A percentile compares a stretch with the other conserved stretches of the same genome.
Conservation (phyloP, 2,113 vertebrate species). For the Copsychus sechellarum region DNA sequence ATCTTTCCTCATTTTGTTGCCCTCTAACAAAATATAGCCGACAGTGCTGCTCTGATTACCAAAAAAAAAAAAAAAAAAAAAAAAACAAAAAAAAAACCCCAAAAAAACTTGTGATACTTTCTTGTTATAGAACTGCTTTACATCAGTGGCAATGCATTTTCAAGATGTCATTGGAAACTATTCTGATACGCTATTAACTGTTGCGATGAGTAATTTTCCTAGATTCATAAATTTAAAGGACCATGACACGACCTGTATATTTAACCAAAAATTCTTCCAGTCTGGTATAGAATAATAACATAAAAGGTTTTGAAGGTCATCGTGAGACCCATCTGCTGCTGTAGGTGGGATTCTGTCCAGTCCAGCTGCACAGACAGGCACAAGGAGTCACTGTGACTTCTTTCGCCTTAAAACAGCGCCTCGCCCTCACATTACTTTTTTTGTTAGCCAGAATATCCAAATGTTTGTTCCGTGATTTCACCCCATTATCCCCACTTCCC, state of each 20-base stretch:
- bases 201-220: background rate
- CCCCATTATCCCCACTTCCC: background rate
- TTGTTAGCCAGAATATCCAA: background rate
- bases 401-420: background rate
- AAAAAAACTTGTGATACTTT: background rate
- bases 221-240: background rate
- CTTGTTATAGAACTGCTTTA: background rate
- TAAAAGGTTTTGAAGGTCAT: background rate
- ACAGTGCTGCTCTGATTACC: background rate
- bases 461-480: background rate
- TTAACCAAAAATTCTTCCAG: background rate
- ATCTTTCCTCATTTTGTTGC: background rate
- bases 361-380: background rate
- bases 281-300: background rate
- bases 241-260: background rate
- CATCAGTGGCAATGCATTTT: background rate
- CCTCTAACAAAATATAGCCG: background rate
- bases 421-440: rapidly evolving
- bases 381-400: background rate
- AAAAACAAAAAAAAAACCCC: background rate
- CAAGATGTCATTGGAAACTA: background rate
- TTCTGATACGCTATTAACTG: background rate
- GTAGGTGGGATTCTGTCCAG: background rate
- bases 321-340: rapidly evolving
- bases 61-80: background rate